Evolutionary conservation across 2,888 invertebrate species (phyloP), one percentile per base, ranked within the genome.

Genomic region (Drosophila barbarae): DNA sequence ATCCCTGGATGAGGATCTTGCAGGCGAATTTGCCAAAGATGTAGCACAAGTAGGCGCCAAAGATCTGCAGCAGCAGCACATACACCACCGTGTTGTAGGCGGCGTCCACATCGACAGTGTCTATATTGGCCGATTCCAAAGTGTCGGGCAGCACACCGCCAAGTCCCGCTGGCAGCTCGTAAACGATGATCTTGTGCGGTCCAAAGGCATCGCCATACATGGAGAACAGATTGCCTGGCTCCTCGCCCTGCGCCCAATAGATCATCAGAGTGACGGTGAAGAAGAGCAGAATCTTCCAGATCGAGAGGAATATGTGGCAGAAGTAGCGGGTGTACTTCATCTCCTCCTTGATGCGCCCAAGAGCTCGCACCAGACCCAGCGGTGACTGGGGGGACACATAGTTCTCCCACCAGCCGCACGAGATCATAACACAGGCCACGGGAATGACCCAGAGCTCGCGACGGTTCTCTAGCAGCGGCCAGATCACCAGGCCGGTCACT

Each of bases 381-480:
- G 96, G 94, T 59, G 98, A 97, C 80, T 95, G 93, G 61, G 93
- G 92, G 61, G 96, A 95, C 1, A 98, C 96, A 87, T 96, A 99
- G 90, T 99, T 99, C 90, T 99, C 98, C 99, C 99, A 99, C 97
- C 98, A 98, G 26, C 96, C 96, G 38, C 96, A 92, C 0, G 98
- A 98, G 71, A 97, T 94, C 80, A 97, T 92, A 56, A 97, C 89
- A 36, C 97, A 92, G 1, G 97, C 92, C 0, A 96, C 91, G 0
- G 98, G 97, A 76, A 98, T 95, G 44, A 96, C 91, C 95, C 95
- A 96, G 38, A 96, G 89, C 53, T 93, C 92, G 0, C 93, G 93
- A 69, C 93, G 93, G 71, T 93, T 93, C 87, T 95, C 94, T 66
- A 95, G 90, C 56, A 96, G 89, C n/a, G 97, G 97, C 96, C 97